Base-by-base conservation (phyloP, 1,140 invertebrate genomes). In the Drosophila subpulchrella region DNA sequence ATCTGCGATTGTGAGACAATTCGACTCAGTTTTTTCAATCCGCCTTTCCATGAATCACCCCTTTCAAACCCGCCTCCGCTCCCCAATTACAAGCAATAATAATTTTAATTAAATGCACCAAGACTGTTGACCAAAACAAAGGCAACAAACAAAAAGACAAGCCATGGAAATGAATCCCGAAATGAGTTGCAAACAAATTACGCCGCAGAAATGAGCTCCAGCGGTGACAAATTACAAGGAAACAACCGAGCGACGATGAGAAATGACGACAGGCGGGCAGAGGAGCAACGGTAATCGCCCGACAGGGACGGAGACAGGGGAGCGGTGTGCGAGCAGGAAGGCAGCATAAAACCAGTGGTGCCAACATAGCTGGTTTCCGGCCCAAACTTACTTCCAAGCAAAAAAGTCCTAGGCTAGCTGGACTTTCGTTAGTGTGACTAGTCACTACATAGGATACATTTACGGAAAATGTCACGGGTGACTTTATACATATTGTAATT, bases 161-260 rank as follows among this genome's bases (percentile, higher is more conserved):
- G 30, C 41, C 54, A 68, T 38, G 60, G 57, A 75, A 77, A 76
- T 57, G 70, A 86, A 78, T 78, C 62, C 60, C 78, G 42, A 78
- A 85, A 86, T 84, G 84, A 78, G 76, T 89, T 84, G 83, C 67
- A 89, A 88, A 88, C 83, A 89, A 89, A 88, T 88, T 88, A 72
- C 79, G 80, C 73, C 76, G 73, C 83, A 80, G 67, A 88, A 88
- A 84, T 84, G 84, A 83, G 80, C 83, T 88, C 84, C 83, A 88
- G 84, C 83, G 60, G 83, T 89, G 83, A 88, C 83, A 88, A 88
- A 88, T 88, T 88, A 89, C 80, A 89, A 80, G 84, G 68, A 75
- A 88, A 75, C 77, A 85, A 70, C 78, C 44, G 34, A 15, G 53
- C 38, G 60, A 73, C 66, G 82, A 88, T 89, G 84, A 88, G 84